Base-by-base conservation (phyloP, 2,113 vertebrate genomes). In the Coracopsis vasa region DNA sequence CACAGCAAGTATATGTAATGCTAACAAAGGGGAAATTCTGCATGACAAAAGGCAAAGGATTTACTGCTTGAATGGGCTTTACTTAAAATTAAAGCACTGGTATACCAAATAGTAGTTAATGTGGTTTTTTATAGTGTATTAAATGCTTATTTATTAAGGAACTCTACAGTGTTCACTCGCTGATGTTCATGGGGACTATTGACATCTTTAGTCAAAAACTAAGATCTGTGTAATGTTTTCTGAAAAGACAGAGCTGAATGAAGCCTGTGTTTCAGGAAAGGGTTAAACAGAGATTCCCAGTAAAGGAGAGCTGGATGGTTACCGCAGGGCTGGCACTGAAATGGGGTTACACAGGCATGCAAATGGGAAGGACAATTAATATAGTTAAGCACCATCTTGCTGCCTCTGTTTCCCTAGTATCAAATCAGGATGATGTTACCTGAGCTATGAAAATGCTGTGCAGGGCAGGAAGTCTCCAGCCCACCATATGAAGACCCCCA, bases 131-230 rank as follows among this genome's bases (percentile, higher is more conserved):
- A 28, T 20, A 58, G 17, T 12, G 9, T 37, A 65, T 71, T 58
- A 64, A 45, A 67, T 41, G 8, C 42, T 90, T 70, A 6, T 69
- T 85, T 67, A 17, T 28, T 54, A 92, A 66, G 61, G 56, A 78
- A 73, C 2, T 4, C 12, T 10, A 37, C 13, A 16, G 58, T 51
- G 27, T 75, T 82, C 51, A 31, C 20, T 66, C 2, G 5, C 0
- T 69, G 58, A 28, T 73, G 31, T 24, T 42, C 45, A 8, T 0
- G 0, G 60, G 24, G 6, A 11, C 39, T 61, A 7, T 33, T 73
- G 47, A 64, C 28, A 58, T 19, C 11, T 75, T 54, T 53, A 65
- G 65, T 44, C 50, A 41, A 3, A 16, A 86, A 33, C 15, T 73
- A 44, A 87, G 37, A 21, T 28, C 11, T 3, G 2, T 19, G 16